phyloP scores from a whole-genome alignment of 2,888 invertebrate species.

The Yponomeuta plumbellus region DNA sequence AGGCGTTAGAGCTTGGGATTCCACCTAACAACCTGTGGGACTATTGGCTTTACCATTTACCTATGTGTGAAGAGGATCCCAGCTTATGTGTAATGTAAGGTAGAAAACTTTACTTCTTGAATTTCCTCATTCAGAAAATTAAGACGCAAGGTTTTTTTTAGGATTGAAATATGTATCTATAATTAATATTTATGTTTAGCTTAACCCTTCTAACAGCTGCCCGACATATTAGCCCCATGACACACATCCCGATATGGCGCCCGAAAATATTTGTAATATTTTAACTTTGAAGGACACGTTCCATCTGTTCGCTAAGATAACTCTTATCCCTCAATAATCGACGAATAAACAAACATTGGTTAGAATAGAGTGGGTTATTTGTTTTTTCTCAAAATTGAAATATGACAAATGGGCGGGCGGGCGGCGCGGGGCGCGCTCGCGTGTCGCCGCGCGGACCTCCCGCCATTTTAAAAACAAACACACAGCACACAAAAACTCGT shows the following conservation, averaged over 20 bases:
- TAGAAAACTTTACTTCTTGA: too few relatives aligned
- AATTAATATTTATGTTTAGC: not conserved
- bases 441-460: slow-evolving; percentile 75
- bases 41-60: slow-evolving; percentile 2
- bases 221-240: slow-evolving; percentile 18
- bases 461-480: slow-evolving; percentile 77
- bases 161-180: not conserved
- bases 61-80: slow-evolving; percentile 11
- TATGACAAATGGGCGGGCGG: slow-evolving; percentile 73
- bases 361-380: slow-evolving; percentile 68
- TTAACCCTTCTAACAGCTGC: slow-evolving; percentile 4
- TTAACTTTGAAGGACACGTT: slow-evolving; percentile 38
- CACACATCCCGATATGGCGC: slow-evolving; percentile 21
- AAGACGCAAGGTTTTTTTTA: not conserved
- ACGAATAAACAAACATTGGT: slow-evolving; percentile 66
- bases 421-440: slow-evolving; percentile 52
- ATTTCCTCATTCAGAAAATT: not conserved
- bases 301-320: slow-evolving; percentile 65
- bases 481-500: slow-evolving; percentile 71
- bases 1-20: slow-evolving; percentile 27
- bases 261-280: slow-evolving; percentile 16
- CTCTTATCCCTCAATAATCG: slow-evolving; percentile 68
- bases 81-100: not conserved
- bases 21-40: slow-evolving; percentile 11
- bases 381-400: slow-evolving; percentile 69